Percentiles rank a stretch among this genome's conserved stretches.
Evolutionary conservation across 2,113 vertebrate genomes (phyloP).

Genomic region (Pygoscelis antarcticus): DNA sequence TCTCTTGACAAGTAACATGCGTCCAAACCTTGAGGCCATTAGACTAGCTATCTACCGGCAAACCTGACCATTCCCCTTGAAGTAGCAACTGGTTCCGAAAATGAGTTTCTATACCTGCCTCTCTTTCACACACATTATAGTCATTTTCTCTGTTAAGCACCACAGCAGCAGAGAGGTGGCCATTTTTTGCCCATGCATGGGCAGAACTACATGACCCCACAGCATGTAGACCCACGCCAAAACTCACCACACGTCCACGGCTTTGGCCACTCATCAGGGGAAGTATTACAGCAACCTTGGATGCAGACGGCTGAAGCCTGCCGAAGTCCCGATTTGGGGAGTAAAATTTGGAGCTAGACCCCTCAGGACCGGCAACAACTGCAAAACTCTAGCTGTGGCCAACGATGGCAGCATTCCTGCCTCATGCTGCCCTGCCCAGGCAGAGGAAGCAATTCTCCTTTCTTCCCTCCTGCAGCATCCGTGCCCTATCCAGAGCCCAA

Average conservation of each 20-base stretch:
- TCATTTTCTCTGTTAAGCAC: neutral
- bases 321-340: neutral
- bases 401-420: neutral
- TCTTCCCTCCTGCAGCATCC: neutral
- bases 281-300: neutral
- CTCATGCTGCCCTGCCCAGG: fast-evolving
- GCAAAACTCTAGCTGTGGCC: neutral
- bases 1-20: neutral
- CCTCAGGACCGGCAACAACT: neutral
- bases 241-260: neutral
- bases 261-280: neutral
- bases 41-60: neutral
- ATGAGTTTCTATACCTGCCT: neutral
- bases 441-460: neutral
- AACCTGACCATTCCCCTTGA: neutral
- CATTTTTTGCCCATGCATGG: neutral
- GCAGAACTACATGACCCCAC: fast-evolving
- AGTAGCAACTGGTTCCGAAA: neutral
- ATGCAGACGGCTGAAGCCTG: neutral
- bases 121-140: neutral
- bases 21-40: neutral
- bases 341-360: neutral
- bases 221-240: neutral
- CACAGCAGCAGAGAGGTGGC: neutral
- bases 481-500: neutral